A percentile compares a stretch with the other conserved stretches of the same genome.
Conservation (phyloP, 2,888 invertebrate species). For the Orthonevra nobilis region DNA sequence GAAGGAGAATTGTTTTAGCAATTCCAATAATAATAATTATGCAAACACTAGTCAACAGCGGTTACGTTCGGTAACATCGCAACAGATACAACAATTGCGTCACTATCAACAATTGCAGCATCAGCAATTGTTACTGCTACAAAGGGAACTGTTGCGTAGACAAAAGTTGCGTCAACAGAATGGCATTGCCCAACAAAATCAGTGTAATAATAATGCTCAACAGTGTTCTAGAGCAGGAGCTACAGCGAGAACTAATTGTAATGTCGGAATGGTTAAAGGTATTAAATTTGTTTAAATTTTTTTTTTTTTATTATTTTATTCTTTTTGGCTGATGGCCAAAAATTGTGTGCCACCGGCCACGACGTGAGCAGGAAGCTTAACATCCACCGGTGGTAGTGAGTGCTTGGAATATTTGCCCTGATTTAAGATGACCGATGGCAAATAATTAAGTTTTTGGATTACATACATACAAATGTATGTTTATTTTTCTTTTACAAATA, state of each 20-base stretch:
- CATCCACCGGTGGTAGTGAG: conserved; percentile 34
- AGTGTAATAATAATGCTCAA: conserved; percentile 48
- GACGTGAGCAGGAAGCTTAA: conserved; percentile 19
- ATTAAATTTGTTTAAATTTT: conserved; percentile 35
- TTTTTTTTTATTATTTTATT: conserved; percentile 30
- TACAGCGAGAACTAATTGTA: conserved; percentile 43
- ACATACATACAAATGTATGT: background rate
- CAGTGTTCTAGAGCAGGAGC: conserved; percentile 30
- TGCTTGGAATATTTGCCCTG: conserved; percentile 60
- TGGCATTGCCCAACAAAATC: conserved; percentile 62
- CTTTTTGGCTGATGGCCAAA: conserved; percentile 55
- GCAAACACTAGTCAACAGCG: conserved; percentile 23
- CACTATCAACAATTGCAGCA: conserved; percentile 79
- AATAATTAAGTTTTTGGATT: background rate
- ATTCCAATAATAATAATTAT: conserved; percentile 15
- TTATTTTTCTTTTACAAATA: conserved; percentile 1
- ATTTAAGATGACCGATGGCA: conserved; percentile 48
- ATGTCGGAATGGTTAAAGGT: conserved; percentile 60
- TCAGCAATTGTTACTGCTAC: conserved; percentile 78
- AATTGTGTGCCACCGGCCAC: conserved; percentile 20
- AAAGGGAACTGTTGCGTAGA: conserved; percentile 79
- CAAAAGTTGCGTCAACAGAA: conserved; percentile 79
- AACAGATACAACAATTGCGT: conserved; percentile 83
- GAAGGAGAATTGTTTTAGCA: conserved; percentile 75
- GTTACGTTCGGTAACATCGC: conserved; percentile 80